These are phyloP conservation scores for Sinhomidia bicolor DNA, from an alignment of 2,888 invertebrate genomes.

Conservation along the genomic window DNA sequence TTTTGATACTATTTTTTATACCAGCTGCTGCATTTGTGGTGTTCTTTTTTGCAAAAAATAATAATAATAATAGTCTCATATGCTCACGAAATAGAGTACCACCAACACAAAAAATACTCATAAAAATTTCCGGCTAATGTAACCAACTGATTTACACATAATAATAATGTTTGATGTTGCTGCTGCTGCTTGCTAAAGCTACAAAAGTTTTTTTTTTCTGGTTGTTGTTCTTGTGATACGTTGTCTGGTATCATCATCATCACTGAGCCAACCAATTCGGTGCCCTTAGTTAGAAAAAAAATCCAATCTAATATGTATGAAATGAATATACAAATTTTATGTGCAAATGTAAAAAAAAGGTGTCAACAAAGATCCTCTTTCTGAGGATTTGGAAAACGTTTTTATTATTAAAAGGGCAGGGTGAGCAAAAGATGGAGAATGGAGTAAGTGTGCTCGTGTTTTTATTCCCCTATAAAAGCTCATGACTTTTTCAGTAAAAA, in stretches of 20 bases:
- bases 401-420: neutral
- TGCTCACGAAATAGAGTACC: too few relatives aligned
- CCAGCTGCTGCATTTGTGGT: neutral
- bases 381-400: conserved; percentile 29
- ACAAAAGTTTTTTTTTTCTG: neutral
- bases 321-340: conserved; percentile 23
- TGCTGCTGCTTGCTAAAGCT: too few relatives aligned
- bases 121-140: conserved; percentile 28
- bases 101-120: conserved; percentile 9
- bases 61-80: neutral
- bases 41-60: conserved; percentile 20
- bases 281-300: neutral
- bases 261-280: neutral
- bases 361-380: conserved; percentile 57
- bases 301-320: neutral
- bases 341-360: conserved; percentile 53
- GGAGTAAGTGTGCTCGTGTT: neutral
- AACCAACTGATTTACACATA: conserved; percentile 24
- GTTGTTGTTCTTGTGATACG: neutral
- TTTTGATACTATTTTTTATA: neutral
- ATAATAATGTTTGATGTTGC: neutral
- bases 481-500: conserved; percentile 68
- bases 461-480: conserved; percentile 60
- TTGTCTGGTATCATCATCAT: neutral
- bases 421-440: neutral